Evolutionary conservation across 1,140 invertebrate genomes (phyloP).

Genomic region (Rhysida immarginata): DNA sequence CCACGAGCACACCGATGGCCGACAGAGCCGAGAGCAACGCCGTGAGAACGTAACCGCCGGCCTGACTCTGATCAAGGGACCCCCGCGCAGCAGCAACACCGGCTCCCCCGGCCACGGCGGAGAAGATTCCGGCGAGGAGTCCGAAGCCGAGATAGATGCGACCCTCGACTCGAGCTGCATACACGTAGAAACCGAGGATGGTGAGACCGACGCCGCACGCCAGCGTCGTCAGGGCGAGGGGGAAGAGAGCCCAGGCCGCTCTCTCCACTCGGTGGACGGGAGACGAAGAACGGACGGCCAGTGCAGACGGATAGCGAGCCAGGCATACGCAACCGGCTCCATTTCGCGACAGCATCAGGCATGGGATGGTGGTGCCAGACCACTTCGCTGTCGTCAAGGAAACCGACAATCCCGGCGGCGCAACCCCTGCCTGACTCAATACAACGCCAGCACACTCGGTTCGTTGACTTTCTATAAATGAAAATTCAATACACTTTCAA

Average conservation of each 20-base stretch:
- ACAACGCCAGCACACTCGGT: no score
- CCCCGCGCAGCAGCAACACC: neutral
- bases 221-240: neutral
- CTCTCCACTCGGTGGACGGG: no score
- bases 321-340: no score
- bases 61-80: neutral
- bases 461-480: no score
- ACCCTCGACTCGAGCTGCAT: neutral
- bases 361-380: no score
- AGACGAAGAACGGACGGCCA: no score
- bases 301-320: no score
- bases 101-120: neutral
- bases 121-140: neutral
- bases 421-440: no score
- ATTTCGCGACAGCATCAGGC: no score
- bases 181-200: neutral
- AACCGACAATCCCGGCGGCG: no score
- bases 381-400: no score
- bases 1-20: neutral
- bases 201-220: neutral
- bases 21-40: neutral
- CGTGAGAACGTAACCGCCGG: neutral
- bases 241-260: neutral
- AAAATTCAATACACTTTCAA: no score
- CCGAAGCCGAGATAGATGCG: neutral